These are phyloP conservation scores for Diplogasteroides magnus DNA, from an alignment of 1,140 invertebrate genomes.

Conservation along the genomic window DNA sequence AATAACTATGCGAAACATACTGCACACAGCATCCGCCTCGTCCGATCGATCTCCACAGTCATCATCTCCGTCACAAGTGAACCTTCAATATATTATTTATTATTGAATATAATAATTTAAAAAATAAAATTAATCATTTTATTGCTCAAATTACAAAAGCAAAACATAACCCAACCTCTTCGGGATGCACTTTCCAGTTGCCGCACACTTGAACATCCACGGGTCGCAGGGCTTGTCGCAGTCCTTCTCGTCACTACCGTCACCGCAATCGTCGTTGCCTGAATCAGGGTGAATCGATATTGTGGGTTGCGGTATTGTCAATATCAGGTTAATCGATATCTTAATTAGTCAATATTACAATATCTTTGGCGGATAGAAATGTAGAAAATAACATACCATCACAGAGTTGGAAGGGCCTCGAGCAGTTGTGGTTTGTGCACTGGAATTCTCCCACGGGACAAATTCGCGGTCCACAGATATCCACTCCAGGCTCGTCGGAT, in stretches of 20 bases:
- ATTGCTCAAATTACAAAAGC: no score
- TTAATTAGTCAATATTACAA: no score
- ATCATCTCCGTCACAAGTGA: conserved; percentile 75
- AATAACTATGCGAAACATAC: background rate
- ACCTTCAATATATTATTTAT: conserved; percentile 55
- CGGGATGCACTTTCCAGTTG: conserved; percentile 83
- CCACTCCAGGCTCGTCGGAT: conserved; percentile 45
- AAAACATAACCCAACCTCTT: conserved; percentile 60
- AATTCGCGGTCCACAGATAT: conserved; percentile 60
- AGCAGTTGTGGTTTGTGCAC: conserved; percentile 85
- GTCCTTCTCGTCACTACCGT: conserved; percentile 36
- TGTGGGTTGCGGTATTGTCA: no score
- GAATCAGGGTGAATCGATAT: no score
- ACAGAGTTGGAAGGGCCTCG: conserved; percentile 81
- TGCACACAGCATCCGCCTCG: conserved; percentile 45
- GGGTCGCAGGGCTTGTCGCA: conserved; percentile 55
- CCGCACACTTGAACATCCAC: conserved; percentile 75
- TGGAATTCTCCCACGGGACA: conserved; percentile 77
- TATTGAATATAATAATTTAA: no score
- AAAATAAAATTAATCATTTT: background rate
- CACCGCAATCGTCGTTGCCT: conserved; percentile 70
- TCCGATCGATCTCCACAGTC: conserved; percentile 53
- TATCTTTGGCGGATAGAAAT: no score
- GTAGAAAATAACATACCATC: no score
- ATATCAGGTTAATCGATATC: no score